Base-by-base conservation (phyloP, 2,888 invertebrate genomes). In the Matsumyia berberina region DNA sequence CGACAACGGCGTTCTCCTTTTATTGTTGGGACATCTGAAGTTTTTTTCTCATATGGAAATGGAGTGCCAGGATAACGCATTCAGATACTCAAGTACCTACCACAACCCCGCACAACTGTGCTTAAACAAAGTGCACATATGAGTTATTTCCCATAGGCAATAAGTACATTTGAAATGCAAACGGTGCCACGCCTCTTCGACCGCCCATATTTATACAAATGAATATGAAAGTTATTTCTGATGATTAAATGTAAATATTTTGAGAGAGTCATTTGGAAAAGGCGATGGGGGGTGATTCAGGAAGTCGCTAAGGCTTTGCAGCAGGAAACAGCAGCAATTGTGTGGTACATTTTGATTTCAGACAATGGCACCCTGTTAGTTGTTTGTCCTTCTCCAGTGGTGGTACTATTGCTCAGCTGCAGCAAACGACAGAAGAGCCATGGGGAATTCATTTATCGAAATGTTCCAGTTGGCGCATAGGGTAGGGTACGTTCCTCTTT, bases 231-330 rank as follows among this genome's bases (percentile, higher is more conserved):
- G 66, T 67, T 78, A 67, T 83, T 83, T 67, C 72, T 73, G 82
- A 29, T 78, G 82, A 83, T 83, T 83, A 83, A 83, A 83, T 83
- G 82, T 78, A 83, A 83, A 83, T 73, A 83, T 83, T 83, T 78
- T 78, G 78, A 83, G 82, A 78, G 73, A 73, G 46, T 72, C 82
- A 83, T 78, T 83, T 78, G 53, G 66, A 19, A 72, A 82, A 72
- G 60, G 35, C 35, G 44, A 70, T 60, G 31, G 37, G 24, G 29
- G 60, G 33, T 24, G 24, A 55, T 49, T 74, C n/a, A 35, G 37
- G 31, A n/a, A 31, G 53, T 67, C 66, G 42, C 51, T 53, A 17
- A 33, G 31, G 33, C 46, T 9, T 46, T 31, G 39, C 29, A 39
- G n/a, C 35, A 29, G 58, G 11, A 44, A 60, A 19, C 9, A 35